phyloP scores from a whole-genome alignment of 2,888 invertebrate species.

The Drosophila parthenogenetica region DNA sequence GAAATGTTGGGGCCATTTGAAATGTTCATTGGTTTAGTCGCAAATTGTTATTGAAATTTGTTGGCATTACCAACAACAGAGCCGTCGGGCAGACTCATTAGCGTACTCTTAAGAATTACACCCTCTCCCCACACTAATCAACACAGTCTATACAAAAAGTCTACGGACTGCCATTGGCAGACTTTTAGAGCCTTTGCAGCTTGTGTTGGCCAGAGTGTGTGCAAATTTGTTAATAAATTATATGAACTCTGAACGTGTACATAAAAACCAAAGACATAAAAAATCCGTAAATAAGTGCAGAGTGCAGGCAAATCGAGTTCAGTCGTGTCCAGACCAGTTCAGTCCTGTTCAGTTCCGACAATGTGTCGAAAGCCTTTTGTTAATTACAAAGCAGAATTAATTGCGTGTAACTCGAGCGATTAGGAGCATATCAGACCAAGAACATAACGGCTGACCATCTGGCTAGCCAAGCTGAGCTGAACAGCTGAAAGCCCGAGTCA shows the following conservation, averaged over 20 bases:
- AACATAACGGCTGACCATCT: slow-evolving; percentile 36
- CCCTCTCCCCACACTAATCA: slow-evolving; percentile 45
- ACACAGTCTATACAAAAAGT: slow-evolving; percentile 11
- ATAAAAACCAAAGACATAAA: slow-evolving; percentile 72
- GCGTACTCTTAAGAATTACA: slow-evolving; percentile 21
- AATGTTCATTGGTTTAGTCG: slow-evolving; percentile 43
- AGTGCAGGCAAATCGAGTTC: slow-evolving; percentile 5
- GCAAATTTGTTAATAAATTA: slow-evolving; percentile 75
- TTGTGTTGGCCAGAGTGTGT: slow-evolving; percentile 38
- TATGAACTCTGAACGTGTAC: slow-evolving; percentile 57
- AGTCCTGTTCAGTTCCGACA: not conserved
- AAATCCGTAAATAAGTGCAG: slow-evolving; percentile 41
- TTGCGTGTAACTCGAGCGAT: slow-evolving; percentile 76
- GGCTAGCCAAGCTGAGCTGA: slow-evolving; percentile 3
- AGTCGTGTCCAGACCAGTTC: not conserved
- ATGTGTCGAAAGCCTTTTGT: slow-evolving; percentile 48
- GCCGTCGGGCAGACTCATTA: slow-evolving; percentile 57
- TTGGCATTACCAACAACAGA: slow-evolving; percentile 24
- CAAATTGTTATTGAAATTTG: slow-evolving; percentile 70
- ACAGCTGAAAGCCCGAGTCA: slow-evolving; percentile 27
- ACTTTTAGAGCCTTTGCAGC: slow-evolving; percentile 5
- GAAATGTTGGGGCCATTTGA: slow-evolving; percentile 45
- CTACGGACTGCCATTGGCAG: slow-evolving; percentile 16
- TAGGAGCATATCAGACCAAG: slow-evolving; percentile 60
- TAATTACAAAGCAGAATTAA: slow-evolving; percentile 79